Conservation (phyloP, 2,888 invertebrate species). For the Amorpha juglandis region DNA sequence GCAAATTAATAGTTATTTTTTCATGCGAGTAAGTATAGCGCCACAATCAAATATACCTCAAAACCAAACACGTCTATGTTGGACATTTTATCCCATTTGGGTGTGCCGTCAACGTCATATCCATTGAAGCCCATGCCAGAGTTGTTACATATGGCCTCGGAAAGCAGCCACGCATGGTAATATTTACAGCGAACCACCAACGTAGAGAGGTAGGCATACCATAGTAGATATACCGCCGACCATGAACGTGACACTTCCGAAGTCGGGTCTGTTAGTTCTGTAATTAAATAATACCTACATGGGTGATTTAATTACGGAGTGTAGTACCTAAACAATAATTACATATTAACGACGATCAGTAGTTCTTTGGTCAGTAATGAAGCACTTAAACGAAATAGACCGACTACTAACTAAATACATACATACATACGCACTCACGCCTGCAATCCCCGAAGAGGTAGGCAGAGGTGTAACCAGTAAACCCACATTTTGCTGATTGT, state of each 20-base stretch:
- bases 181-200: conserved; percentile 94
- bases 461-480: too few relatives aligned
- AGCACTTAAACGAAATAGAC: too few relatives aligned
- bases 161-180: conserved; percentile 98
- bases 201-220: conserved; percentile 91
- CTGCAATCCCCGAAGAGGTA: too few relatives aligned
- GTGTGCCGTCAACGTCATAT: conserved; percentile 88
- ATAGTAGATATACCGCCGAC: conserved; percentile 75
- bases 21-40: background rate
- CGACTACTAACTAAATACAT: too few relatives aligned
- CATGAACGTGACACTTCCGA: conserved; percentile 79
- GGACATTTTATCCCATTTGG: conserved; percentile 96
- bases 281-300: background rate
- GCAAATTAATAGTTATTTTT: too few relatives aligned
- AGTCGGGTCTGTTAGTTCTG: conserved; percentile 72
- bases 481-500: too few relatives aligned
- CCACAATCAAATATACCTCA: conserved; percentile 86
- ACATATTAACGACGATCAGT: too few relatives aligned
- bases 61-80: conserved; percentile 95
- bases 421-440: too few relatives aligned
- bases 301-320: too few relatives aligned
- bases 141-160: conserved; percentile 97
- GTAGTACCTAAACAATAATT: too few relatives aligned
- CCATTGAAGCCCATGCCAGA: conserved; percentile 96
- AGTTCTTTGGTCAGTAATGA: too few relatives aligned